These are phyloP conservation scores for Catostylus mosaicus DNA, from an alignment of 30 jellyfish, hydroid and myxozoan species.

Conservation along the genomic window DNA sequence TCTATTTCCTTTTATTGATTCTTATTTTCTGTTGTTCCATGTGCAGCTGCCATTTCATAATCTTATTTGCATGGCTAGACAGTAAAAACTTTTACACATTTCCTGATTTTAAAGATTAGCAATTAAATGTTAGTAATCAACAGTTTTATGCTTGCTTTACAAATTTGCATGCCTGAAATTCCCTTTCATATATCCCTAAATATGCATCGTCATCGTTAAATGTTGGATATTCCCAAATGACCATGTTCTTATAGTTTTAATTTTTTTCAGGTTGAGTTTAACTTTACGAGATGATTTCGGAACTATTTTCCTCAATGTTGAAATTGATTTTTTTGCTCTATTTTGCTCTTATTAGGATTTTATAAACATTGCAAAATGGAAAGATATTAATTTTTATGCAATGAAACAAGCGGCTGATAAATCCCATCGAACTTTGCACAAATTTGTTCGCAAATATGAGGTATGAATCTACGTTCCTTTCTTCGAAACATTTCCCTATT, in stretches of 20 bases:
- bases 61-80: not conserved
- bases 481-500: no score
- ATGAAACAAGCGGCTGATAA: slow-evolving; percentile 86
- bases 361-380: slow-evolving; percentile 95
- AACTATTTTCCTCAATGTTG: no score
- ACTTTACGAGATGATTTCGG: no score
- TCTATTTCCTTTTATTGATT: not conserved
- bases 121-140: no score
- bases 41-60: not conserved
- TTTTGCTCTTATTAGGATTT: slow-evolving; percentile 72
- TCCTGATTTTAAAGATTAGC: not conserved
- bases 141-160: no score
- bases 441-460: slow-evolving; percentile 75
- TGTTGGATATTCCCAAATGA: no score
- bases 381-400: slow-evolving; percentile 85
- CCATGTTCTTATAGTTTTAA: no score
- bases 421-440: slow-evolving; percentile 89
- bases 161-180: no score
- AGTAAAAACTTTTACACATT: not conserved
- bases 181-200: no score
- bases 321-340: no score
- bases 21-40: not conserved
- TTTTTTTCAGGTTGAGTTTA: no score
- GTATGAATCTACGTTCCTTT: slow-evolving; percentile 12
- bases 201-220: no score